These are phyloP conservation scores for Cryptocheilus praepositus DNA, from an alignment of 2,888 invertebrate species.

Conservation along the genomic window DNA sequence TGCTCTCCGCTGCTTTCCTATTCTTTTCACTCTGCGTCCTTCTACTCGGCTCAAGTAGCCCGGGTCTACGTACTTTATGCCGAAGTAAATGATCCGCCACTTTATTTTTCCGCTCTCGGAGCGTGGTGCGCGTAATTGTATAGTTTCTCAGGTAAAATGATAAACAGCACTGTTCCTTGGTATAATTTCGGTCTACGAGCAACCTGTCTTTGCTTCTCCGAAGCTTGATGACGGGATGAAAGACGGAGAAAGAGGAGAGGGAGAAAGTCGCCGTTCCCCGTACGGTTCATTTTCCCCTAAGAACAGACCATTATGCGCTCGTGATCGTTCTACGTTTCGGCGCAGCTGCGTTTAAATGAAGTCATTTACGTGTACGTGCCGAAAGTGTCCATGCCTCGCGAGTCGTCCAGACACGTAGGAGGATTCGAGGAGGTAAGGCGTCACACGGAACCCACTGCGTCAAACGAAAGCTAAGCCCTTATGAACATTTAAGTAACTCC, in stretches of 20 bases:
- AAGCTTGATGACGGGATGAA: neutral
- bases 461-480: constrained; percentile 48
- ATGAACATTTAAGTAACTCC: constrained; percentile 57
- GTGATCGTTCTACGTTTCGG: constrained; percentile 18
- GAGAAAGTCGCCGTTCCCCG: too few species aligned
- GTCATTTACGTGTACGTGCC: constrained; percentile 6
- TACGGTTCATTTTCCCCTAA: constrained; percentile 15
- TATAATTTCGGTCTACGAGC: neutral
- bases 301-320: constrained; percentile 1
- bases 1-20: too few species aligned
- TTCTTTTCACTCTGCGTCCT: too few species aligned
- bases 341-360: constrained; percentile 13
- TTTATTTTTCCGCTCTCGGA: too few species aligned
- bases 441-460: constrained; percentile 33
- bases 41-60: too few species aligned
- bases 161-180: too few species aligned
- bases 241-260: neutral
- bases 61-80: neutral
- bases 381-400: neutral
- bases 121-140: too few species aligned
- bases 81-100: too few species aligned
- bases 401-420: constrained; percentile 5
- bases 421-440: constrained; percentile 13
- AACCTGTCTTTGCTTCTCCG: neutral
- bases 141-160: too few species aligned